These are phyloP conservation scores for Neotoxoptera formosana DNA, from an alignment of 1,140 invertebrate genomes.

Conservation along the genomic window DNA sequence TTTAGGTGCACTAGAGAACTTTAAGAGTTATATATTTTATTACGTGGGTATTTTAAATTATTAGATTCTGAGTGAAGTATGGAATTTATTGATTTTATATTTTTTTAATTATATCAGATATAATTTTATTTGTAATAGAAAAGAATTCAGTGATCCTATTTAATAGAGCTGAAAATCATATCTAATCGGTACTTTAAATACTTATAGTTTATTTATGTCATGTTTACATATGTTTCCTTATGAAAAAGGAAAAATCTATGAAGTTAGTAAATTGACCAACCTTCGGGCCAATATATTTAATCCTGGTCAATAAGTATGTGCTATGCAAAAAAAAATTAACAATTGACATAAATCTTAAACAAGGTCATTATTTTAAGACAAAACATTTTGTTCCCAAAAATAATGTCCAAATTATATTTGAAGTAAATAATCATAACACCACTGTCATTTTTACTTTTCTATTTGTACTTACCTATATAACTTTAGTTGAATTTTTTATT, in stretches of 20 bases:
- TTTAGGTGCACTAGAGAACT: no score
- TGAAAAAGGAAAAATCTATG: background rate
- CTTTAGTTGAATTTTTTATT: background rate
- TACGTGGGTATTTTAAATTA: no score
- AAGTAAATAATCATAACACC: background rate
- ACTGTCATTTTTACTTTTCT: background rate
- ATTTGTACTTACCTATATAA: background rate
- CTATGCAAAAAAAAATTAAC: background rate
- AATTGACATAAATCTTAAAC: background rate
- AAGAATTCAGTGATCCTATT: background rate
- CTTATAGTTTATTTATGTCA: background rate
- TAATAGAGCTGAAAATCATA: background rate
- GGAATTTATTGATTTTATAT: no score
- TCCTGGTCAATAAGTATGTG: background rate
- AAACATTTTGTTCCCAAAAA: background rate
- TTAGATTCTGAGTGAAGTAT: no score
- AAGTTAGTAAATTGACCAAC: background rate
- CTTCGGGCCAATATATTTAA: background rate
- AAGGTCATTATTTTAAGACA: background rate
- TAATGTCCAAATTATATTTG: background rate
- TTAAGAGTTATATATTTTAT: no score
- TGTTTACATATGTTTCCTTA: background rate
- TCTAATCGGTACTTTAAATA: background rate
- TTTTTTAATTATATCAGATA: background rate
- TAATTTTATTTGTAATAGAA: background rate